These are phyloP conservation scores for Chrysodeixis includens DNA, from an alignment of 2,888 invertebrate genomes.

Conservation along the genomic window DNA sequence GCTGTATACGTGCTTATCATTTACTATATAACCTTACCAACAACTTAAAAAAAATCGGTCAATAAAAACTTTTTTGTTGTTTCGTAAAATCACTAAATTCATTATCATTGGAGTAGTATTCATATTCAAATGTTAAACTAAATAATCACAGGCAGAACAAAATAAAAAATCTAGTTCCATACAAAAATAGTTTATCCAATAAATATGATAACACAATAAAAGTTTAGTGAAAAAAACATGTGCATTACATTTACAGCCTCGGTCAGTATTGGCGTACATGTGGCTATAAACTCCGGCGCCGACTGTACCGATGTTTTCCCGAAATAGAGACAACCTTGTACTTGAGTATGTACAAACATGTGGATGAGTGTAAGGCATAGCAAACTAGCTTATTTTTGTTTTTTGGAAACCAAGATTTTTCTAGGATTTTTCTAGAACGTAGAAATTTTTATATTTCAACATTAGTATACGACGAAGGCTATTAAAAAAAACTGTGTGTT, in stretches of 20 bases:
- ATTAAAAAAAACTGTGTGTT: no score
- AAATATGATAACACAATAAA: neutral
- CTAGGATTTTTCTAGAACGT: no score
- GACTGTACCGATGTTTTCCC: slow-evolving; percentile 57
- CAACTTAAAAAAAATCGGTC: no score
- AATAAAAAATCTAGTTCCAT: neutral
- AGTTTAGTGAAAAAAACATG: slow-evolving; percentile 9
- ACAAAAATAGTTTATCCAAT: neutral
- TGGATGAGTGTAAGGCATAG: slow-evolving; percentile 28
- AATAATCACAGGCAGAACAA: neutral
- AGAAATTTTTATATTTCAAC: no score
- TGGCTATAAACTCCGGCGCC: slow-evolving; percentile 47
- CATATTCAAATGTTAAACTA: no score
- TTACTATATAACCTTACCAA: no score
- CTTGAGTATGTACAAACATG: slow-evolving; percentile 56
- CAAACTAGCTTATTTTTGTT: slow-evolving; percentile 2
- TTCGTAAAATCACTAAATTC: no score
- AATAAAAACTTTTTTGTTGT: no score
- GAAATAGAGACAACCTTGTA: slow-evolving; percentile 64
- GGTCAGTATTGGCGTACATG: slow-evolving; percentile 21
- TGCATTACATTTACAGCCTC: slow-evolving; percentile 23
- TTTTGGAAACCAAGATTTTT: no score
- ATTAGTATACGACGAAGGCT: no score
- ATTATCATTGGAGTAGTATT: no score
- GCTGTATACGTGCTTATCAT: no score